These are phyloP conservation scores for Columba janthina DNA, from an alignment of 2,113 vertebrate species.

Conservation along the genomic window DNA sequence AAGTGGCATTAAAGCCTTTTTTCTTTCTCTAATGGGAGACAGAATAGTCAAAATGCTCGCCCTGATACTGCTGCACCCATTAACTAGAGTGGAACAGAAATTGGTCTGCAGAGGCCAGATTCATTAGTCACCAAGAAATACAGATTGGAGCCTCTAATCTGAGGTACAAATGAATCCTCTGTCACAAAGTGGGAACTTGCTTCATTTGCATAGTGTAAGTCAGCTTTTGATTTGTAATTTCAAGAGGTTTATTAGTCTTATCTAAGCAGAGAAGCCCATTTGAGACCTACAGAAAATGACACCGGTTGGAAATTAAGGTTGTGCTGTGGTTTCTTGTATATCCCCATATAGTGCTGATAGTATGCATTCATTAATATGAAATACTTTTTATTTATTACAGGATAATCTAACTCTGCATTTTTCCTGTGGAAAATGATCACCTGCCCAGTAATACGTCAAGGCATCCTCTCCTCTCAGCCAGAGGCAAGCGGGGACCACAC, in stretches of 20 bases:
- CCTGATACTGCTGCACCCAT: conserved; percentile 69
- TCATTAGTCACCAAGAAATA: conserved; percentile 81
- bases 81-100: conserved; percentile 76
- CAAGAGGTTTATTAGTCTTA: conserved; percentile 76
- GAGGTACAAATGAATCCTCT: conserved; percentile 80
- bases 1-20: conserved; percentile 70
- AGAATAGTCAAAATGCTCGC: conserved; percentile 76
- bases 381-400: neutral
- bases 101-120: conserved; percentile 78
- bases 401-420: neutral
- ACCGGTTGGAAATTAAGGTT: conserved; percentile 55
- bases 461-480: neutral
- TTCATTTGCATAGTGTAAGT: conserved; percentile 76
- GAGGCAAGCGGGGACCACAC: neutral
- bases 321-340: neutral
- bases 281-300: conserved; percentile 68
- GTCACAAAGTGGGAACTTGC: conserved; percentile 74
- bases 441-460: neutral
- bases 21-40: conserved; percentile 75
- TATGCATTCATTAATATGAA: neutral
- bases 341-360: neutral
- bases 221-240: conserved; percentile 76
- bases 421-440: conserved; percentile 31
- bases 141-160: conserved; percentile 77
- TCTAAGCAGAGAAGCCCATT: conserved; percentile 69